Percentiles rank a stretch among this genome's conserved stretches.
Conservation (phyloP, 2,888 invertebrate genomes). For the Amiota minor region DNA sequence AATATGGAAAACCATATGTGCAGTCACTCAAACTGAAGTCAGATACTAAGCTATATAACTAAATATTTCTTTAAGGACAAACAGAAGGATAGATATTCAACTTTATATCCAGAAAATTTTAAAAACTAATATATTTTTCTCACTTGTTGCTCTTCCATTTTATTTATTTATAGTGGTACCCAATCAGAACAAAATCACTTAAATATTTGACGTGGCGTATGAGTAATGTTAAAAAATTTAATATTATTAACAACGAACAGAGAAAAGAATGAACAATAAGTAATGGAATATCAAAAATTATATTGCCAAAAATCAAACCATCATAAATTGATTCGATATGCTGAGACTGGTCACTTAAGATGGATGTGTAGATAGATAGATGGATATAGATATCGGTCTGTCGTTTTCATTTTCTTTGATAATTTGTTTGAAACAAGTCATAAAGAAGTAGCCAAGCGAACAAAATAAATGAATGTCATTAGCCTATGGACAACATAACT, state of each 20-base stretch:
- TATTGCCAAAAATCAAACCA: slow-evolving; percentile 21
- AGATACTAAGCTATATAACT: background rate
- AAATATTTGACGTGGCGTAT: slow-evolving; percentile 44
- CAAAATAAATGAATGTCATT: slow-evolving; percentile 33
- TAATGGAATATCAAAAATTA: slow-evolving; percentile 8
- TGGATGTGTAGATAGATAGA: too few relatives aligned
- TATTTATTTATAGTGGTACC: background rate
- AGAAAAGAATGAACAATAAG: too few relatives aligned
- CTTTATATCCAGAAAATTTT: background rate
- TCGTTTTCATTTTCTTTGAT: background rate
- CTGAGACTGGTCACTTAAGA: too few relatives aligned
- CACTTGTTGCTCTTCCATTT: slow-evolving; percentile 2
- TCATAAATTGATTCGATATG: background rate
- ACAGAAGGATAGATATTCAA: background rate
- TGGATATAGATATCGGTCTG: background rate
- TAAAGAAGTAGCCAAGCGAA: background rate
- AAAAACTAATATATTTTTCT: background rate
- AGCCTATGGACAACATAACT: slow-evolving; percentile 29
- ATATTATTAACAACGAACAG: slow-evolving; percentile 40
- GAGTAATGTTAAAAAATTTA: slow-evolving; percentile 49
- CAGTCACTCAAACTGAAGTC: too few relatives aligned
- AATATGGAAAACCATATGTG: background rate
- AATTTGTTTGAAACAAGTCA: slow-evolving; percentile 12
- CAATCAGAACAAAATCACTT: background rate
- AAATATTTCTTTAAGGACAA: background rate